Percentiles rank a stretch among this genome's conserved stretches.
phyloP scores from a whole-genome alignment of 2,888 invertebrate genomes.

The Polydrusus pterygomalis region DNA sequence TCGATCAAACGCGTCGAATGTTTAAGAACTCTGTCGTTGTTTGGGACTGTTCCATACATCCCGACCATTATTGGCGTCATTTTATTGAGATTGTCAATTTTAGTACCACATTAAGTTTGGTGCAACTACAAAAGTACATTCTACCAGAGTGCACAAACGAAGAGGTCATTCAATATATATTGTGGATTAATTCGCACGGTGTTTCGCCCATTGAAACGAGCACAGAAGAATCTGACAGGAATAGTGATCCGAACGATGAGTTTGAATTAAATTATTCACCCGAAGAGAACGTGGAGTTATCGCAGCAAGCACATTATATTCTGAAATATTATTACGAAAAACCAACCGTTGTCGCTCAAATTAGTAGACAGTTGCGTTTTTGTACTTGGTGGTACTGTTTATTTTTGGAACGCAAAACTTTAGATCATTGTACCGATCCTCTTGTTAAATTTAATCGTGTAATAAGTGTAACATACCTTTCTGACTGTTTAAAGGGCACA shows the following conservation, averaged over 20 bases:
- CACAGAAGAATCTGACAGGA: background rate
- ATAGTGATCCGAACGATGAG: background rate
- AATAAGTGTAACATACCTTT: background rate
- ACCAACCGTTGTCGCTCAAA: background rate
- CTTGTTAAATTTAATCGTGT: background rate
- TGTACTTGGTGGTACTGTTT: slow-evolving; percentile 6
- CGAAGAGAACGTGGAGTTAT: background rate
- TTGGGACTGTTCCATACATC: slow-evolving; percentile 8
- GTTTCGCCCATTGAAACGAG: slow-evolving; percentile 1
- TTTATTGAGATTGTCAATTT: background rate
- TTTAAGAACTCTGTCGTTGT: background rate
- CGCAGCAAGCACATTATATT: background rate
- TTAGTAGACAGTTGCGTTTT: background rate
- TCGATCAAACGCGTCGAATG: background rate
- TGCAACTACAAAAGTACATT: background rate
- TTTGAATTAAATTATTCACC: background rate
- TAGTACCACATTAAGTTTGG: slow-evolving; percentile 5
- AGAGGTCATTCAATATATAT: background rate
- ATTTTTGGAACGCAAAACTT: background rate
- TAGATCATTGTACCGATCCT: background rate
- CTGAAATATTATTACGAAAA: background rate
- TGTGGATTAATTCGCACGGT: background rate
- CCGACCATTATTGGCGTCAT: slow-evolving; percentile 1
- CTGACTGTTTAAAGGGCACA: background rate
- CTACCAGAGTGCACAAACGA: background rate